phyloP scores from a whole-genome alignment of 1,140 invertebrate species.

The Aricia agestis region DNA sequence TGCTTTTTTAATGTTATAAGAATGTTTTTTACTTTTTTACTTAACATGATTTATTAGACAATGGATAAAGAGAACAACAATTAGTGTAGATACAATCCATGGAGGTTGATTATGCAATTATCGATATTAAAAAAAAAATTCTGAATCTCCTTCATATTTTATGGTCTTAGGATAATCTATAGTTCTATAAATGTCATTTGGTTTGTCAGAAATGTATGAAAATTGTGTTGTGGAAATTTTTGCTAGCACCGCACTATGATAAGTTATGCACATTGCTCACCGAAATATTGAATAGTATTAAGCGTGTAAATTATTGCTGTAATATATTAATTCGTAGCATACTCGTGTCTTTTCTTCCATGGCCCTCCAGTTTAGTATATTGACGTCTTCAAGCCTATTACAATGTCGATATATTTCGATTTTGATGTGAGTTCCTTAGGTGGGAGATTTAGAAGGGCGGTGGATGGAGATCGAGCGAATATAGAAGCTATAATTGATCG shows the following conservation, averaged over 20 bases:
- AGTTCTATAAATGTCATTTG: neutral
- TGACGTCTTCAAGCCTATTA: constrained; percentile 12
- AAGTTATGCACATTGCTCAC: neutral
- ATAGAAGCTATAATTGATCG: constrained; percentile 41
- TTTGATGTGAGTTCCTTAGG: constrained; percentile 46
- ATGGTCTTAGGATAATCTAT: neutral
- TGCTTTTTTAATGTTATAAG: neutral
- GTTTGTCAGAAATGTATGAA: neutral
- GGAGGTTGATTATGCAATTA: no score
- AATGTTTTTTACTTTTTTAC: no score
- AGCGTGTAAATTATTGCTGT: constrained; percentile 56
- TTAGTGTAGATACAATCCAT: no score
- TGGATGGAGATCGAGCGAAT: constrained; percentile 54
- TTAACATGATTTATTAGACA: no score
- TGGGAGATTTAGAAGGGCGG: constrained; percentile 57
- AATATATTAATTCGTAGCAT: constrained; percentile 58
- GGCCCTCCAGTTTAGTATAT: constrained; percentile 32
- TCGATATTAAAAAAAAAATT: neutral
- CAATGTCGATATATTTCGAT: constrained; percentile 68
- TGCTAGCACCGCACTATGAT: neutral
- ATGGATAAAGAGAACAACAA: no score
- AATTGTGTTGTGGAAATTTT: neutral
- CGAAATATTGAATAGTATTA: neutral
- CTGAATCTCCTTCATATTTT: neutral
- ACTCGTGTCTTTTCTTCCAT: constrained; percentile 40